These are phyloP conservation scores for Orthosia incerta DNA, from an alignment of 2,888 invertebrate species.

Conservation along the genomic window DNA sequence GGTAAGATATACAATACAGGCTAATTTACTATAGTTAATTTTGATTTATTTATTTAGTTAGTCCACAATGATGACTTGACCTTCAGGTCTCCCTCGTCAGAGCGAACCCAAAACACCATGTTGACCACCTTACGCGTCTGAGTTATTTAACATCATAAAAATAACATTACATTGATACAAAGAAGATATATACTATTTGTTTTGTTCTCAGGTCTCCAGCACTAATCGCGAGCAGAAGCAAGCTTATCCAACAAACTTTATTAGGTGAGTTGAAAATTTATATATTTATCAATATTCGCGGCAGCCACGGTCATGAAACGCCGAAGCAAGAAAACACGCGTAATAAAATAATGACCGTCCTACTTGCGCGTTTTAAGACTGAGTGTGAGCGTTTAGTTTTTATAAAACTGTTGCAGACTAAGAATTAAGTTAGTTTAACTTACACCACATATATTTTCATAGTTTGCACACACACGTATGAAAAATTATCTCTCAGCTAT, in stretches of 20 bases:
- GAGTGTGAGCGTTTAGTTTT: no score
- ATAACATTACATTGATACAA: neutral
- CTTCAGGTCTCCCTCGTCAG: constrained; percentile 89
- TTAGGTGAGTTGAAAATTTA: constrained; percentile 8
- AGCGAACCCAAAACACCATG: constrained; percentile 86
- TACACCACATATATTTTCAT: no score
- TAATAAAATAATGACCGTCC: no score
- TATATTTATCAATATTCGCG: neutral
- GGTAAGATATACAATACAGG: constrained; percentile 9
- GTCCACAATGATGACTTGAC: constrained; percentile 81
- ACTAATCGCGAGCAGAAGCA: neutral
- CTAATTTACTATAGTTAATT: neutral
- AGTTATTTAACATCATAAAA: constrained; percentile 48
- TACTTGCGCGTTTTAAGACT: no score
- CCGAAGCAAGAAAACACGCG: no score
- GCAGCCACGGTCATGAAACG: neutral
- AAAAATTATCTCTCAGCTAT: no score
- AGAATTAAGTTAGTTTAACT: no score
- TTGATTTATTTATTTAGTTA: neutral
- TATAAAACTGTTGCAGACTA: no score
- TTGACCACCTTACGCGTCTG: constrained; percentile 80
- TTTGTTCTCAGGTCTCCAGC: constrained; percentile 9
- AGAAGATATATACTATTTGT: neutral
- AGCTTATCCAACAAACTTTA: neutral
- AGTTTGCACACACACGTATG: no score